Evolutionary conservation across 2,797 vertebrate species (phyloP), one percentile per base, ranked within the genome.

Genomic region (Staurois parvus): DNA sequence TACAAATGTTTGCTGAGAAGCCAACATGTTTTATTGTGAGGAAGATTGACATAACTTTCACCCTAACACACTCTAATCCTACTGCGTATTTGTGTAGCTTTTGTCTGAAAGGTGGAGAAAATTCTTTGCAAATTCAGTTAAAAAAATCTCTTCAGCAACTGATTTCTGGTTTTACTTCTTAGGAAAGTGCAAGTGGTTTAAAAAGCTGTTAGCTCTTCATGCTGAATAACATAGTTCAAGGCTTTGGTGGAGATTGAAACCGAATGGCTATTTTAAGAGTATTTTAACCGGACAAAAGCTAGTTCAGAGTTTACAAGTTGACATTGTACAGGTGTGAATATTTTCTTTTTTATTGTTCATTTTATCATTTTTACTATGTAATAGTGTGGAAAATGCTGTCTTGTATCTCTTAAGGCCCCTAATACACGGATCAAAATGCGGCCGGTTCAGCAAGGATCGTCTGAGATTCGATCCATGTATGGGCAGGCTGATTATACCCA

Each of bases 11-110:
- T 85, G 78, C 72, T 52, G 70, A 85, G 77, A 68, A 85, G 59
- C 29, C 69, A 80, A 80, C 40, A 76, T 76, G 72, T 81, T 85
- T 81, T 81, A 81, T 73, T 85, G 84, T 85, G 78, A 81, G 73
- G 72, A 74, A 81, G 78, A 81, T 85, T 85, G 84, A 85, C 84
- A 85, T 81, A 81, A 85, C 78, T 85, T 81, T 85, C 78, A 59
- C 84, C 84, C 32, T 85, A 81, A 85, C 84, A 24, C 40, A 26
- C 64, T n/a, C 72, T 85, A 85, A 85, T 85, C 78, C 72, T 26
- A 85, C 42, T 69, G 78, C 70, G 72, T 85, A 85, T 85, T 85
- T 85, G 72, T 81, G 84, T 80, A 81, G 72, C 78, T 85, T 85
- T 85, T 85, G 78, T 85, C 78, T 81, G 84, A 85, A 21, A 80